Evolutionary conservation across 2,113 vertebrate genomes (phyloP).

Genomic region (Hippocampus abdominalis): DNA sequence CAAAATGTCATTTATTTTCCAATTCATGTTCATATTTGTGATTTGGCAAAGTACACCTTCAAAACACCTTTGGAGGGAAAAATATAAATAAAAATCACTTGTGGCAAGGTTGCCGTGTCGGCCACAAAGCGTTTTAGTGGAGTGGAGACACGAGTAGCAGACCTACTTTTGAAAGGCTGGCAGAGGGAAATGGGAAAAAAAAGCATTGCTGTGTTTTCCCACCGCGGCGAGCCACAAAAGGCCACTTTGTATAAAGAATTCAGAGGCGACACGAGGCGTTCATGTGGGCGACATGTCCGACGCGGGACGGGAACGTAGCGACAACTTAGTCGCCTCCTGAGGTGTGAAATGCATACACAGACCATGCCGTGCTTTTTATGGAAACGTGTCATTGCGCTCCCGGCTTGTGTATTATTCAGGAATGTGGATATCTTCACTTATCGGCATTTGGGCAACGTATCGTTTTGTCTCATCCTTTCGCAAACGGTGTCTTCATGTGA

Average conservation of each 20-base stretch:
- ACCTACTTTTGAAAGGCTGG: background rate
- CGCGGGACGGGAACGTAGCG: background rate
- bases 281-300: background rate
- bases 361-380: background rate
- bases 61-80: too few relatives aligned
- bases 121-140: background rate
- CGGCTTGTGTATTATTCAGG: background rate
- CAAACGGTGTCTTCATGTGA: background rate
- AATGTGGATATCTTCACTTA: background rate
- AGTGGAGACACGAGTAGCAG: background rate
- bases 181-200: background rate
- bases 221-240: background rate
- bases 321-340: constrained; percentile 1
- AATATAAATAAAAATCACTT: too few relatives aligned
- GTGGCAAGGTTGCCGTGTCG: background rate
- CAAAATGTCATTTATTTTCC: too few relatives aligned
- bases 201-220: constrained; percentile 1
- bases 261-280: background rate
- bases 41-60: too few relatives aligned
- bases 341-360: constrained; percentile 8
- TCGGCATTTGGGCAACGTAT: background rate
- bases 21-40: too few relatives aligned
- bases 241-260: background rate
- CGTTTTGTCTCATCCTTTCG: background rate
- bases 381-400: background rate